Base-by-base conservation (phyloP, 2,797 vertebrate species). In the Brachymystax lenok region DNA sequence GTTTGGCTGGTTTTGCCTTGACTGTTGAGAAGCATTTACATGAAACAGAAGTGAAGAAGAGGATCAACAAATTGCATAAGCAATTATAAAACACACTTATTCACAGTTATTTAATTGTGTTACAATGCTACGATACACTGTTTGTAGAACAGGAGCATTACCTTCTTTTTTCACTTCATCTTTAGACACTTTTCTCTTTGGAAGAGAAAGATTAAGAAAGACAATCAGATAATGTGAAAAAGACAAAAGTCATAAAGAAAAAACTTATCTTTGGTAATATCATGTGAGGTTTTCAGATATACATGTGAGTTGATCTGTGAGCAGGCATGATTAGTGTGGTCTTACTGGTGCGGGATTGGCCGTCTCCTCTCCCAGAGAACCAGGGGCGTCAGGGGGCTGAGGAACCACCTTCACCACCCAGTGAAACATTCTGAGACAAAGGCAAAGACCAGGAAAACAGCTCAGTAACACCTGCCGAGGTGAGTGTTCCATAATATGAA, bases 381-480 rank as follows among this genome's bases (percentile, higher is more conserved):
- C 88, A 0, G 79, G 71, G 77, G 52, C 68, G 75, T 85, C 90
- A 56, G 90, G 90, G 16, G 85, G 90, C 74, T 94, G 93, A 3
- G 95, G 94, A 76, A 94, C 94, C 78, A 95, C 94, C 91, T 93
- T 95, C 76, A 92, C 94, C 89, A 94, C 92, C 94, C 94, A 95
- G 87, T 92, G 94, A 84, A 95, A 95, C 95, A 95, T 95, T 88
- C 94, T 95, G 88, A 78, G 52, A 50, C 64, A 35, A 70, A 71
- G 46, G 67, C 50, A 59, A 16, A 67, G 3, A 61, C 5, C 54
- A n/a, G 16, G 21, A 66, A 2, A 66, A 66, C 24, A 27, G 61
- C n/a, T 64, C 24, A 64, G 61, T 64, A 24, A 64, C 19, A 59
- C 16, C 17, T 59, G 56, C 56, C 19, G 3, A 19, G 56, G 56